phyloP scores from a whole-genome alignment of 2,797 vertebrate genomes.

The Dryobates pubescens region DNA sequence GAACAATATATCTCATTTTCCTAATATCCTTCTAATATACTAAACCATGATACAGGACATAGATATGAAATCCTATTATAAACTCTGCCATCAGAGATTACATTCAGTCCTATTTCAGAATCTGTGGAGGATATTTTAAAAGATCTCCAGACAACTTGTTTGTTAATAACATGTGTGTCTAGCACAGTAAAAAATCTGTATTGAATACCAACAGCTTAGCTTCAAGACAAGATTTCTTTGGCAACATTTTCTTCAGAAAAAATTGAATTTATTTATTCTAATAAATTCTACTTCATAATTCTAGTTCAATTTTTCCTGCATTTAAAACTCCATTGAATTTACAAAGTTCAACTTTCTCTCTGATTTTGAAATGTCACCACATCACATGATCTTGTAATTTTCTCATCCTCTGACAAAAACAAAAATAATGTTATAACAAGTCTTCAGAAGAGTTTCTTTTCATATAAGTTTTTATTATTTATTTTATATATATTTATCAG shows the following conservation, averaged over 20 bases:
- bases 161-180: accelerated
- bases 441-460: background rate
- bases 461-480: background rate
- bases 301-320: background rate
- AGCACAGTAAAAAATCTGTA: background rate
- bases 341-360: background rate
- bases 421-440: background rate
- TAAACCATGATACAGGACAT: background rate
- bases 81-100: background rate
- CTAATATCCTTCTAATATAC: background rate
- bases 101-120: background rate
- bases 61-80: background rate
- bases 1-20: background rate
- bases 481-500: background rate
- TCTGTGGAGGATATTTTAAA: background rate
- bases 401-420: background rate
- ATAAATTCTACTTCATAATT: background rate
- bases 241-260: background rate
- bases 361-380: background rate
- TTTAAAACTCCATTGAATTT: background rate
- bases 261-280: background rate
- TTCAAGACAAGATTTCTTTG: background rate
- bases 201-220: background rate
- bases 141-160: background rate
- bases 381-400: background rate